Evolutionary conservation across 2,797 vertebrate species (phyloP).

Genomic region (Paratrypauchen microcephalus): DNA sequence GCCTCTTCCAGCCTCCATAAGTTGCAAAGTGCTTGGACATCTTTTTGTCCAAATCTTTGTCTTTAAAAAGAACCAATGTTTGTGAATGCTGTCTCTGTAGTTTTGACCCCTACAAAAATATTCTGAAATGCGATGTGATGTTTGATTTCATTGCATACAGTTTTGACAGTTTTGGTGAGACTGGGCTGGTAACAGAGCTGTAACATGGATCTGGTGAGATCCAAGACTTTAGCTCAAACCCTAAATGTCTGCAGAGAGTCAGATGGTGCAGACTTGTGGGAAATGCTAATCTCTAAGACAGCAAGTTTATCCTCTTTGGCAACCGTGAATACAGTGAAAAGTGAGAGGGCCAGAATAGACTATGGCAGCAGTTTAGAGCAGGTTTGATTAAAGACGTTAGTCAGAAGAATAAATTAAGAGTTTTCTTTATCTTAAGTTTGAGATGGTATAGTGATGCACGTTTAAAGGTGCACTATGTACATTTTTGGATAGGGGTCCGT

Average conservation of each 20-base stretch:
- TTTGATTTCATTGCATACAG: neutral
- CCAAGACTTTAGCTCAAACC: constrained; percentile 18
- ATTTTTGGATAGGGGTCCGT: too few relatives aligned
- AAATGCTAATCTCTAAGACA: constrained; percentile 2
- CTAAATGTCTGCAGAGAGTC: constrained; percentile 23
- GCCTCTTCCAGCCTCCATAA: too few relatives aligned
- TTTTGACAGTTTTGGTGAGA: neutral
- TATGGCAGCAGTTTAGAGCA: neutral
- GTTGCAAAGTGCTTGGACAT: too few relatives aligned
- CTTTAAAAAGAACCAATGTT: too few relatives aligned
- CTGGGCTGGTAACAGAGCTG: constrained; percentile 1
- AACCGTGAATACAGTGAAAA: constrained; percentile 15
- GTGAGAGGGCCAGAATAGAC: constrained; percentile 6
- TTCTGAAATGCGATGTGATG: neutral
- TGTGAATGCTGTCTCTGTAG: neutral
- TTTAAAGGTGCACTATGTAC: neutral
- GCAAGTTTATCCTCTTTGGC: constrained; percentile 26
- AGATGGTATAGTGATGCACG: neutral
- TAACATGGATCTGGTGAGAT: neutral
- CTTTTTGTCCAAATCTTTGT: too few relatives aligned
- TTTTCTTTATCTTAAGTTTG: neutral
- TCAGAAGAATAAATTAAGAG: neutral
- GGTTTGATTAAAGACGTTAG: neutral
- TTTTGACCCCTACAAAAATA: neutral
- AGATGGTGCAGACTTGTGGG: constrained; percentile 7